Percentiles rank a stretch among this genome's conserved stretches.
phyloP scores from a whole-genome alignment of 2,113 vertebrate genomes.

The Lanius ludovicianus region DNA sequence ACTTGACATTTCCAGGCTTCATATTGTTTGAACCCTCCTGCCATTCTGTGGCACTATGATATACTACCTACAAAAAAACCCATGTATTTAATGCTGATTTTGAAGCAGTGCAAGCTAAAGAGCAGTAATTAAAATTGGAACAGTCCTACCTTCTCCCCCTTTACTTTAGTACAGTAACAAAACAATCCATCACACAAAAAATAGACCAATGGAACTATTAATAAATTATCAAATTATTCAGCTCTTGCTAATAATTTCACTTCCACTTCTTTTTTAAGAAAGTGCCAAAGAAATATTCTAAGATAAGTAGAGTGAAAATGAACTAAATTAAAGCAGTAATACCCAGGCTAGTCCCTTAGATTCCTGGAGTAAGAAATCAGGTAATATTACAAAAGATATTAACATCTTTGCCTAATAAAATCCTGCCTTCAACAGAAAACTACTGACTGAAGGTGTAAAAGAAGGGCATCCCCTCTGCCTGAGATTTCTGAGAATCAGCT shows the following conservation, averaged over 20 bases:
- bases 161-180: background rate
- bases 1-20: conserved; percentile 9
- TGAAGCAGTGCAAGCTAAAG: background rate
- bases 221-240: background rate
- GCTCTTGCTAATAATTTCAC: background rate
- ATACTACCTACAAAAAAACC: background rate
- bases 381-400: background rate
- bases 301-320: background rate
- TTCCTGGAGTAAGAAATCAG: background rate
- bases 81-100: background rate
- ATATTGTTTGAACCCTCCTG: background rate
- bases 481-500: background rate
- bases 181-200: background rate
- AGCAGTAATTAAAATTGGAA: background rate
- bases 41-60: background rate
- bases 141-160: background rate
- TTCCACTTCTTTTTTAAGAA: background rate
- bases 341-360: background rate
- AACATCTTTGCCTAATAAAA: background rate
- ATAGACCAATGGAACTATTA: background rate
- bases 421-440: background rate
- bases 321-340: background rate
- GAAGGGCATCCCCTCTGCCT: background rate
- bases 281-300: background rate
- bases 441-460: background rate